A percentile compares a stretch with the other conserved stretches of the same genome.
These are phyloP conservation scores for Galago senegalensis DNA, from an alignment of 2,797 vertebrate genomes.

Conservation along the genomic window DNA sequence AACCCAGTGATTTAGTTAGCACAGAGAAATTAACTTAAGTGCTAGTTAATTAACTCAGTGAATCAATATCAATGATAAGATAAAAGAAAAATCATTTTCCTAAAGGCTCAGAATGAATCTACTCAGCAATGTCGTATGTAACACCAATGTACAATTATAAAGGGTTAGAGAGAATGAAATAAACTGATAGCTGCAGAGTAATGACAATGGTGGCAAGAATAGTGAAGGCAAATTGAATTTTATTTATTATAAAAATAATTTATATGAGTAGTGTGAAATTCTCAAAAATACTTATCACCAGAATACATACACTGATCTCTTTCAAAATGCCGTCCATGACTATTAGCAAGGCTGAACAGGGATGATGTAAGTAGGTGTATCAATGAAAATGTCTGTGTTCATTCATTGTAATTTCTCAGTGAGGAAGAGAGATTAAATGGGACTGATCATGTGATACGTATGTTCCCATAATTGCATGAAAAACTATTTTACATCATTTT, in stretches of 20 bases:
- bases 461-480: background rate
- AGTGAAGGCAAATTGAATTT: background rate
- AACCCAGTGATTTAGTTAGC: background rate
- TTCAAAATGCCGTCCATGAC: background rate
- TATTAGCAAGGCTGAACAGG: background rate
- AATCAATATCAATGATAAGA: background rate
- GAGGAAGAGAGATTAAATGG: background rate
- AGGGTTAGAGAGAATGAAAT: background rate
- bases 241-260: conserved; percentile 1
- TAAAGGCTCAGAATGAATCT: background rate
- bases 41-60: background rate
- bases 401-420: background rate
- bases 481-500: background rate
- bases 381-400: background rate
- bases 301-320: background rate
- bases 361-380: background rate
- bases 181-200: background rate
- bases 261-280: background rate
- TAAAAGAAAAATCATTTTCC: background rate
- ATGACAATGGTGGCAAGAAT: background rate
- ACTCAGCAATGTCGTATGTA: background rate
- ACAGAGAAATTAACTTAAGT: background rate
- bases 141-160: background rate
- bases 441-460: background rate
- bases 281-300: background rate